Conservation (phyloP, 2,888 invertebrate species). For the Pristionchus japonicus region DNA sequence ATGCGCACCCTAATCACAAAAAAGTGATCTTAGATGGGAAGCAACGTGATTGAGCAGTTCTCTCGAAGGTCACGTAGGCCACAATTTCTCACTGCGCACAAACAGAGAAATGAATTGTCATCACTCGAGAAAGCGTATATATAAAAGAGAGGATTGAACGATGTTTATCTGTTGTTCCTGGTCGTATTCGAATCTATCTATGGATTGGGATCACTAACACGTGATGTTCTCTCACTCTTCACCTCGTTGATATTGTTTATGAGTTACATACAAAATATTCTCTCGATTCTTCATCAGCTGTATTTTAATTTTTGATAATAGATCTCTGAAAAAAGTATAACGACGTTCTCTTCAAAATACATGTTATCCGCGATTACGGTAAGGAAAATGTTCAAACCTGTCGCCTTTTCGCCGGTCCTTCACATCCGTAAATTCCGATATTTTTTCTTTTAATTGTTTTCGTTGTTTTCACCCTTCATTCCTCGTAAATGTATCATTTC, state of each 20-base stretch:
- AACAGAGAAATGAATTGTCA: neutral
- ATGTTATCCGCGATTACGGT: neutral
- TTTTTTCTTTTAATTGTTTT: neutral
- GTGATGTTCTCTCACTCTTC: neutral
- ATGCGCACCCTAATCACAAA: neutral
- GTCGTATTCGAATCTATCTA: no score
- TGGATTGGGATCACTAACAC: no score
- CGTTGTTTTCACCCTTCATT: neutral
- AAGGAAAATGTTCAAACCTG: neutral
- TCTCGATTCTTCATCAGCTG: no score
- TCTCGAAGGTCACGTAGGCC: conserved; percentile 12
- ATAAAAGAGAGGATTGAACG: neutral
- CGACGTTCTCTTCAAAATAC: no score
- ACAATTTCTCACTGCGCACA: neutral
- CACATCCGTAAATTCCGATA: neutral
- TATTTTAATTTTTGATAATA: no score
- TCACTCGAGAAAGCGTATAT: neutral
- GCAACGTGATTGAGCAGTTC: neutral
- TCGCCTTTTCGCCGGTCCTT: neutral
- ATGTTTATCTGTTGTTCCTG: neutral
- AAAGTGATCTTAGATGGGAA: neutral
- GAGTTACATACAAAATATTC: neutral
- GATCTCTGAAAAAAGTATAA: no score
- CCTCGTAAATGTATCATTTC: neutral
- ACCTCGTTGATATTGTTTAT: neutral